Conservation (phyloP, 1,140 invertebrate species). For the Pseudomyrmex sp. region DNA sequence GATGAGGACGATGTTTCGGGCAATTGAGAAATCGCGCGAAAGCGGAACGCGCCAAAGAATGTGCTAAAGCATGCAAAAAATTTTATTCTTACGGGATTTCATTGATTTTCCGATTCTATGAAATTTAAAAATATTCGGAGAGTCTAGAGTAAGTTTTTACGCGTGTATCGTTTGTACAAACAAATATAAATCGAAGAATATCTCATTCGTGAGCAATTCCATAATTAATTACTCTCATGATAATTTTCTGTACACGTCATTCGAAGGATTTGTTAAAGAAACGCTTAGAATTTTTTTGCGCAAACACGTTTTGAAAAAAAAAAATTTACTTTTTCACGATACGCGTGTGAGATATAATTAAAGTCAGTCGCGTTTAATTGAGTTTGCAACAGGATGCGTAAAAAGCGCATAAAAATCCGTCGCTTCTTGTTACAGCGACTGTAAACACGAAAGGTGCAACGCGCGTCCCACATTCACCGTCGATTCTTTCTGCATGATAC, state of each 20-base stretch:
- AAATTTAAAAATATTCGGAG: too few species aligned
- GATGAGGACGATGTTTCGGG: slow-evolving; percentile 22
- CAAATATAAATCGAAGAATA: too few species aligned
- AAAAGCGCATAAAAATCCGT: slow-evolving; percentile 8
- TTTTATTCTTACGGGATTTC: neutral
- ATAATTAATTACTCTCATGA: too few species aligned
- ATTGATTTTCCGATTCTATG: neutral
- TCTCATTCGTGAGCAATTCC: too few species aligned
- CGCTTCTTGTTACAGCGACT: slow-evolving; percentile 34
- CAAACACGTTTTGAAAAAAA: too few species aligned
- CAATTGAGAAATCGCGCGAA: slow-evolving; percentile 55
- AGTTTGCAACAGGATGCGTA: neutral
- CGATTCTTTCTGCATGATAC: slow-evolving; percentile 30
- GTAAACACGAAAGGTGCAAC: slow-evolving; percentile 55
- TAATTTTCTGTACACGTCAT: too few species aligned
- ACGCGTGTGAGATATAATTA: neutral
- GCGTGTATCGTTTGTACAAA: too few species aligned
- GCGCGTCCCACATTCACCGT: slow-evolving; percentile 53
- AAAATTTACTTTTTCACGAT: too few species aligned
- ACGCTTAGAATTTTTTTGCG: too few species aligned
- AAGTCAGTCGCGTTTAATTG: neutral
- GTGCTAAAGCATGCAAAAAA: slow-evolving; percentile 18
- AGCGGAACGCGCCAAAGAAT: slow-evolving; percentile 35
- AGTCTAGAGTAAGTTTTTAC: too few species aligned
- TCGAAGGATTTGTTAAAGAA: too few species aligned